Conservation (phyloP, 2,888 invertebrate species). For the Elgonia sp. region DNA sequence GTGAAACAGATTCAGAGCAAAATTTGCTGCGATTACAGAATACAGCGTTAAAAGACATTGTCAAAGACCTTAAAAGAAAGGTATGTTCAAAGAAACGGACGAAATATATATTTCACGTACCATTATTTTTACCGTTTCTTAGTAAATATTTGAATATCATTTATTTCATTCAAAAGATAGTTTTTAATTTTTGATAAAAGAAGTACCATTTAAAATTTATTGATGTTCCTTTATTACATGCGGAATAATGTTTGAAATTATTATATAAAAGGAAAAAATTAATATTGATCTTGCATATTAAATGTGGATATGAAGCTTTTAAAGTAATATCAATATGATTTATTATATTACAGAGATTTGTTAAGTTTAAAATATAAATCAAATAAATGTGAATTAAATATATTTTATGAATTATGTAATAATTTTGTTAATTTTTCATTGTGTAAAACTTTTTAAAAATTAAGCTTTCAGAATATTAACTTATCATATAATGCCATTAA, state of each 20-base stretch:
- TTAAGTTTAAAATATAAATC: no score
- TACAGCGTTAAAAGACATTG: constrained; percentile 74
- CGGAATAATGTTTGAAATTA: background rate
- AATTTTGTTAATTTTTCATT: background rate
- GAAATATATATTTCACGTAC: background rate
- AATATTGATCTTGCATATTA: no score
- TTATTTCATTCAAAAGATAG: background rate
- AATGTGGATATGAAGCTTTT: no score
- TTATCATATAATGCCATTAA: background rate
- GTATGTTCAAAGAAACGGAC: constrained; percentile 40
- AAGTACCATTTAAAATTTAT: background rate
- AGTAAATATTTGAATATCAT: constrained; percentile 4
- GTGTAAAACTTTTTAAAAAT: background rate
- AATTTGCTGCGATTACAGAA: constrained; percentile 80
- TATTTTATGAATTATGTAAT: background rate
- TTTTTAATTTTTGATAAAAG: background rate
- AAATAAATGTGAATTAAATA: no score
- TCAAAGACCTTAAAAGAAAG: constrained; percentile 71
- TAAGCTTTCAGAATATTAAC: background rate
- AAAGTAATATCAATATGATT: no score
- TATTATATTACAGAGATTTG: no score
- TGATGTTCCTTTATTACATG: background rate
- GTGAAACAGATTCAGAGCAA: constrained; percentile 67
- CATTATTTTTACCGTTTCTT: background rate
- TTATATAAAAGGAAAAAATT: no score